Base-by-base conservation (phyloP, 2,888 invertebrate genomes). In the Mythimna lalbum region DNA sequence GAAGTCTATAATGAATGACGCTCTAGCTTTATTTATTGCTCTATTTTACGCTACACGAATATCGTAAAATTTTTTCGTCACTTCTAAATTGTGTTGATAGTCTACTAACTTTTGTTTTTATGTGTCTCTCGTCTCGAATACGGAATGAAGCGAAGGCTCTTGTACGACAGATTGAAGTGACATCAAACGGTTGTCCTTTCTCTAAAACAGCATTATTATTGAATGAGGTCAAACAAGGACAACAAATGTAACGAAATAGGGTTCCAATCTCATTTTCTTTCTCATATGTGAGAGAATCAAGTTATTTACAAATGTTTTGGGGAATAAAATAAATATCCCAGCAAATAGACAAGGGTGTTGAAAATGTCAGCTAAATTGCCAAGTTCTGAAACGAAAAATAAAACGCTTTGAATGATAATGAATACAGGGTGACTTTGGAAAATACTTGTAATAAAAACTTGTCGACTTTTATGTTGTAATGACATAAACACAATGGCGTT, bases 201-300 rank as follows among this genome's bases (percentile, higher is more conserved):
- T 68, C 56, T 67, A 76, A 76, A 77, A 77, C 65, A 72, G 53
- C 56, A 72, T 81, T 77, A 81, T 73, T 78, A 75, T 76, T 65
- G 71, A 73, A 76, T 55, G 65, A 63, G 82, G 81, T 73, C 75
- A 75, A 81, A 77, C 63, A 69, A 74, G 78, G 65, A 66, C 76
- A 73, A 75, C 69, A 81, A 75, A 73, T 60, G 63, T 62, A 69
- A 69, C 63, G 78, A 85, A 88, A 90, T 84, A 81, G 81, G 82
- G 85, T 81, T 81, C 76, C 85, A 82, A 76, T 81, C 80, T 79
- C 73, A 74, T 83, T 88, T 88, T 86, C 86, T 79, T 73, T 76
- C 78, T 82, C 78, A 63, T 78, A 75, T 76, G 73, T 69, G 77
- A 69, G 73, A 69, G 77, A 76, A 75, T 82, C 73, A 75, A 73